These are phyloP conservation scores for Anarsia innoxiella DNA, from an alignment of 2,888 invertebrate genomes.

Conservation along the genomic window DNA sequence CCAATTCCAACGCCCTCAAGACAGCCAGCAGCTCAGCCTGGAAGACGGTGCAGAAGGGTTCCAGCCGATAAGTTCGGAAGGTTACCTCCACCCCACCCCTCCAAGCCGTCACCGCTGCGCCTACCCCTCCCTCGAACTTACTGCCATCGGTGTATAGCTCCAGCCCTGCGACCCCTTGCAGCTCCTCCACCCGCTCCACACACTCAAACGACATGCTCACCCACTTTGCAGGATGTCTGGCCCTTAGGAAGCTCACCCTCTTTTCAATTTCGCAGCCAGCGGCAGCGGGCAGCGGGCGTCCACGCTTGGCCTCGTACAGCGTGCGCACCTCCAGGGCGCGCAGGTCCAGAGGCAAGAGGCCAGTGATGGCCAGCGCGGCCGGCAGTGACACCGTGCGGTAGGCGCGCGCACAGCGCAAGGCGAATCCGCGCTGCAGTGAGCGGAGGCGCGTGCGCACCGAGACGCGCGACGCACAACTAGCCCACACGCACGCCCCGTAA, in stretches of 20 bases:
- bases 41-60: neutral
- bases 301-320: too few species aligned
- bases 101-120: neutral
- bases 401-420: too few species aligned
- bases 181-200: neutral
- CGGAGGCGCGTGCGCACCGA: too few species aligned
- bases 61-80: neutral
- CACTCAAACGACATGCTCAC: too few species aligned
- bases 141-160: slow-evolving; percentile 5
- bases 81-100: neutral
- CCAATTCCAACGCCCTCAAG: neutral
- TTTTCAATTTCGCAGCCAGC: slow-evolving; percentile 1
- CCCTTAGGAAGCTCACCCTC: too few species aligned
- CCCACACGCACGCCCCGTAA: slow-evolving; percentile 18
- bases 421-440: too few species aligned
- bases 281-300: too few species aligned
- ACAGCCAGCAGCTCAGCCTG: slow-evolving; percentile 12
- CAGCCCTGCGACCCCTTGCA: neutral
- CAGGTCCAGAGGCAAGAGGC: too few species aligned
- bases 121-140: neutral
- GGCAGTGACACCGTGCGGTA: too few species aligned
- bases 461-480: neutral
- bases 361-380: too few species aligned
- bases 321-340: too few species aligned
- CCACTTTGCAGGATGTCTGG: too few species aligned